Evolutionary conservation across 2,113 vertebrate species (phyloP).

Genomic region (Cyprinus carpio): DNA sequence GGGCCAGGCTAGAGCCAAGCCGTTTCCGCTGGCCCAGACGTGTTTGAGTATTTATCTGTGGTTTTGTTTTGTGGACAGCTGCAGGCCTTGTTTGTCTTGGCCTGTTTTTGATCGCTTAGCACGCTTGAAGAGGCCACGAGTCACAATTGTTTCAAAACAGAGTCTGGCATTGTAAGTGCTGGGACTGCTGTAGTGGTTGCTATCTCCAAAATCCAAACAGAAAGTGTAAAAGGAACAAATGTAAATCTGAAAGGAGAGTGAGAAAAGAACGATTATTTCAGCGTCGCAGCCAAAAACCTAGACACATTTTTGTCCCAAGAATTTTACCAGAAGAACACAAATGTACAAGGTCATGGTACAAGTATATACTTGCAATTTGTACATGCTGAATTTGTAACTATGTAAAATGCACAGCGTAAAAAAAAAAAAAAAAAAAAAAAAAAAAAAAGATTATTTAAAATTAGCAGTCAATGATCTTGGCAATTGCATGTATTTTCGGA

Average conservation of each 20-base stretch:
- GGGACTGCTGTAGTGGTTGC: constrained; percentile 69
- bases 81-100: constrained; percentile 81
- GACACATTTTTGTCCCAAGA: background rate
- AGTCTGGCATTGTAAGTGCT: constrained; percentile 74
- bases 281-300: background rate
- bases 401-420: too few species aligned
- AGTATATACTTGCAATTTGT: background rate
- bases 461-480: background rate
- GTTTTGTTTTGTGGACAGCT: constrained; percentile 88
- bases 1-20: constrained; percentile 78
- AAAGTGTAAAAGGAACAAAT: constrained; percentile 70
- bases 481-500: background rate
- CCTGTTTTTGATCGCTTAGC: constrained; percentile 77
- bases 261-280: constrained; percentile 29
- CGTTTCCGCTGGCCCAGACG: constrained; percentile 84
- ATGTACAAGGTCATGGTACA: background rate
- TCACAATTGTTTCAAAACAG: constrained; percentile 76
- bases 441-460: too few species aligned
- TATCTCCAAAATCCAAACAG: constrained; percentile 73
- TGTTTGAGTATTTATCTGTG: constrained; percentile 74
- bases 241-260: constrained; percentile 65
- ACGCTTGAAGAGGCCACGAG: constrained; percentile 72
- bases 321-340: background rate
- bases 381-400: background rate
- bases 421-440: too few species aligned